Conservation (phyloP, 2,888 invertebrate species). For the Melanotus villosus region DNA sequence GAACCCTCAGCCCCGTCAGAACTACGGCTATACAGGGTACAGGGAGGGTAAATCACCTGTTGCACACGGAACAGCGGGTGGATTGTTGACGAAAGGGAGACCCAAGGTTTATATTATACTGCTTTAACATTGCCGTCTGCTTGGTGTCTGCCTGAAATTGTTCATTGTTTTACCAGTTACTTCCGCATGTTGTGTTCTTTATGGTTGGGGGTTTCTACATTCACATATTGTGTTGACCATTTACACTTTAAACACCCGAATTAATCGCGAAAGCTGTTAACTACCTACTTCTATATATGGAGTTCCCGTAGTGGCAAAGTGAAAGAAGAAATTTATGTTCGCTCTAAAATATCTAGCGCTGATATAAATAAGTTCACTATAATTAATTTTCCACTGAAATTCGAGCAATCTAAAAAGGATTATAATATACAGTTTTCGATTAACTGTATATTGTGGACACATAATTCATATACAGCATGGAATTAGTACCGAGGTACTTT, state of each 20-base stretch:
- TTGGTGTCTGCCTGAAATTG: conserved; percentile 27
- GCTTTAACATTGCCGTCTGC: conserved; percentile 34
- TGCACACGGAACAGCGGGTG: conserved; percentile 38
- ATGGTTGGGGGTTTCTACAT: neutral
- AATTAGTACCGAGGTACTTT: too few species aligned
- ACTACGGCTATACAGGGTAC: conserved; percentile 25
- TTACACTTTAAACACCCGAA: neutral
- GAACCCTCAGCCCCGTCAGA: conserved; percentile 35
- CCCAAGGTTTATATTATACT: conserved; percentile 34
- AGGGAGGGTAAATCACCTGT: conserved; percentile 47
- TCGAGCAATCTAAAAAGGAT: neutral
- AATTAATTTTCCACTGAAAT: neutral
- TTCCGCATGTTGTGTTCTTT: conserved; percentile 22
- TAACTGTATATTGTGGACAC: too few species aligned
- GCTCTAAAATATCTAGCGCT: neutral
- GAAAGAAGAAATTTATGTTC: conserved; percentile 2
- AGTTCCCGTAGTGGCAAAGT: conserved; percentile 1
- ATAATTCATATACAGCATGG: too few species aligned
- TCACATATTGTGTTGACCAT: conserved; percentile 5
- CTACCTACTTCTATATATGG: conserved; percentile 5
- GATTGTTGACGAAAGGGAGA: conserved; percentile 43
- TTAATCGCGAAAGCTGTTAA: conserved; percentile 1
- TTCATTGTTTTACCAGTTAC: conserved; percentile 22
- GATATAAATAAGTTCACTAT: neutral
- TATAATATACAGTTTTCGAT: too few species aligned